Base-by-base conservation (phyloP, 2,797 vertebrate species). In the Megaceryle alcyon region DNA sequence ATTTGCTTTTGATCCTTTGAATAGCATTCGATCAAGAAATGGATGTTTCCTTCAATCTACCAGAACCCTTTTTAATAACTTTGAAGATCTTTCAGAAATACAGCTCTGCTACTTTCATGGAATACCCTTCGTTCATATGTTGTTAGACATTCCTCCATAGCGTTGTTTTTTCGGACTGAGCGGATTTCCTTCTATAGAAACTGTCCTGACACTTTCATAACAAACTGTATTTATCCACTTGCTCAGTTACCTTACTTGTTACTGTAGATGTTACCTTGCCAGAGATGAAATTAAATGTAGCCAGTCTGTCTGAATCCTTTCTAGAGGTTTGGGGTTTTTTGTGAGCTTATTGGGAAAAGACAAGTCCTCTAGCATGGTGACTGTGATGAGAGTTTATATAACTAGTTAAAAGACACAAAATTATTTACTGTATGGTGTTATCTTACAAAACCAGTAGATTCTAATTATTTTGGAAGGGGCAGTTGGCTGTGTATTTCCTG, bases 351-450 rank as follows among this genome's bases (percentile, higher is more conserved):
- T 53, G 41, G 46, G 65, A 44, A 31, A 61, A 73, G 35, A 44
- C 4, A 4, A 14, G 33, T 21, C 39, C 44, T 78, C 23, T 46
- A 23, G 29, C 31, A 26, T 14, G 17, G 25, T 28, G 9, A 20
- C 13, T 57, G 31, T 44, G 20, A 14, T 63, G 22, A 43, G 48
- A 86, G 13, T 23, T 78, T 15, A 5, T 37, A 3, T 9, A 56
- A 51, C 6, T 44, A 41, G 10, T 18, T 4, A 3, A 59, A 69
- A 86, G 20, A 8, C 54, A 72, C 1, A 61, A 65, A 73, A 37
- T 10, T 2, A 22, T 73, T 44, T 6, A 14, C 20, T 51, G 2
- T 39, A 12, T 0, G 0, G 10, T 8, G 3, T 54, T 69, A 12
- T 1, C 1, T 33, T 54, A 73, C 18, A 39, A 70, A 51, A 54